Conservation (phyloP, 2,113 vertebrate species). For the Neogale vison region DNA sequence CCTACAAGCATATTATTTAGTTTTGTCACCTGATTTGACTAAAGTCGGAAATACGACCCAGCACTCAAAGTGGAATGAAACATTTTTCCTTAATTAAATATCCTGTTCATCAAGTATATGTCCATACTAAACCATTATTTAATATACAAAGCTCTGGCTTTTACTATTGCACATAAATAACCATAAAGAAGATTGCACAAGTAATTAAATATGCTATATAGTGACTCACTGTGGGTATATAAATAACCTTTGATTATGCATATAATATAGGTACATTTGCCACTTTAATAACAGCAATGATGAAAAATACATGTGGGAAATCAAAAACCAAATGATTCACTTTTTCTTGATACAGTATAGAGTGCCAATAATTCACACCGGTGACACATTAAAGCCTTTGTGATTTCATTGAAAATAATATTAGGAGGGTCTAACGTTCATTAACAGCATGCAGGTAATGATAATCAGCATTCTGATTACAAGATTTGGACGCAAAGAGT, state of each 20-base stretch:
- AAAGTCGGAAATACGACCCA: not conserved
- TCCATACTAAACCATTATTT: not conserved
- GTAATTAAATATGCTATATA: slow-evolving; percentile 32
- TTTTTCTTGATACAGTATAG: not conserved
- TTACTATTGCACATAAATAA: not conserved
- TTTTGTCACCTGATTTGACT: not conserved
- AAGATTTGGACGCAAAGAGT: not conserved
- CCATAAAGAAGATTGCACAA: slow-evolving; percentile 5
- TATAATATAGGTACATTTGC: not conserved
- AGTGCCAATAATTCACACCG: not conserved
- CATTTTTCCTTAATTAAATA: slow-evolving; percentile 25
- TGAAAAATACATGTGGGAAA: slow-evolving; percentile 12
- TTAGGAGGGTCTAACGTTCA: not conserved
- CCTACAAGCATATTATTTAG: not conserved
- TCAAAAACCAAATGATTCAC: not conserved
- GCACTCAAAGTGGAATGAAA: not conserved
- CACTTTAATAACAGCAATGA: not conserved
- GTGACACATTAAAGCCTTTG: not conserved
- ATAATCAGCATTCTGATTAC: not conserved
- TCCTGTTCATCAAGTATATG: not conserved
- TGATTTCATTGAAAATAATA: not conserved
- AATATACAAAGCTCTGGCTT: not conserved
- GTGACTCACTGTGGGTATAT: slow-evolving; percentile 15
- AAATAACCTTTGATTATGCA: slow-evolving; percentile 43
- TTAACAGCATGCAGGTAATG: not conserved